Conservation (phyloP, 2,113 vertebrate genomes). For the Pygoscelis antarcticus region DNA sequence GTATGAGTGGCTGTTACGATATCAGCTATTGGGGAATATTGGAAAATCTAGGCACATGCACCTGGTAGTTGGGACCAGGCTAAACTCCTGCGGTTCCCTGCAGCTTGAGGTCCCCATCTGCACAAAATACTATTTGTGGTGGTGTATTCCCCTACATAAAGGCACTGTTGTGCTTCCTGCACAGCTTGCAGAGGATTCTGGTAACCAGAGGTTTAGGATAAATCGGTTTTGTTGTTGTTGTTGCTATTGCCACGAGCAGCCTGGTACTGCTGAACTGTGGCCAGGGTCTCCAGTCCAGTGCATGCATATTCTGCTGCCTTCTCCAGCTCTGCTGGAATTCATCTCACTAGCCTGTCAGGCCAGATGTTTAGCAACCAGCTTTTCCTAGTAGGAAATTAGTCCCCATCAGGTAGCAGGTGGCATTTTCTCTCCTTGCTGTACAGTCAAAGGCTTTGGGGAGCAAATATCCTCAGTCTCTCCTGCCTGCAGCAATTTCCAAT, state of each 20-base stretch:
- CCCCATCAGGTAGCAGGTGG: constrained; percentile 33
- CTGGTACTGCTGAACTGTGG: constrained; percentile 7
- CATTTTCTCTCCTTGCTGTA: constrained; percentile 13
- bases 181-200: not conserved
- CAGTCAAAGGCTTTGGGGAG: constrained; percentile 5
- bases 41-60: not conserved
- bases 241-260: not conserved
- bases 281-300: not conserved
- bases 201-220: not conserved
- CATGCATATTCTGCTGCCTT: not conserved
- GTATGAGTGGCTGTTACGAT: not conserved
- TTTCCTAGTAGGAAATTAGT: constrained; percentile 40
- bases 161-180: not conserved
- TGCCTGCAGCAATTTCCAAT: constrained; percentile 1
- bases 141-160: not conserved
- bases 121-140: not conserved
- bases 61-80: not conserved
- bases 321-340: constrained; percentile 26
- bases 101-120: not conserved
- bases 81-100: not conserved
- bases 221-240: not conserved
- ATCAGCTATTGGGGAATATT: not conserved
- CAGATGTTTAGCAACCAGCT: constrained; percentile 52
- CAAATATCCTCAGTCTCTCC: not conserved
- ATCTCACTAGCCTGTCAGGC: not conserved